Evolutionary conservation across 1,140 invertebrate genomes (phyloP), one percentile per base, ranked within the genome.

Genomic region (Drosophila athabasca): DNA sequence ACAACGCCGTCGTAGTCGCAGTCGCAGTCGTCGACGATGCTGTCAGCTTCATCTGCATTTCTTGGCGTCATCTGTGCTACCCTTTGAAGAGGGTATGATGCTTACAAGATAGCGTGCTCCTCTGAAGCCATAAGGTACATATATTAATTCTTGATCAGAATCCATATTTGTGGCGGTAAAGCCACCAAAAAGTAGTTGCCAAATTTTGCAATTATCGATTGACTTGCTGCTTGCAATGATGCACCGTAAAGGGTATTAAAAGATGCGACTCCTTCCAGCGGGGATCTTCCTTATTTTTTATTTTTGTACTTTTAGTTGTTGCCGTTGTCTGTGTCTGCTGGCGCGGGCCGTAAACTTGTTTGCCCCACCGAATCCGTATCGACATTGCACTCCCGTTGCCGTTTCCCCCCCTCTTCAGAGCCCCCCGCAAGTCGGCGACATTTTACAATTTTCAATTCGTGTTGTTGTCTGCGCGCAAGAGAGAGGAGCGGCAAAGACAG

Each of bases 11-110:
- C 39, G 39, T 22, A 3, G 45, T 29, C 29, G 24, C 2, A 29
- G 17, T 19, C 17, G 17, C 1, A 19, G 17, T 19, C 17, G 45
- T 72, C 66, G 60, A 50, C 67, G 67, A 50, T 73, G 79, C 80
- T 76, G 79, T 87, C 82, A 82, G 79, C 78, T 75, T 82, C 82
- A 88, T 88, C 82, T 87, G 83, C 78, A 87, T 87, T 87, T 87
- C 78, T 68, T 87, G 82, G 82, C 81, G 82, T 74, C 73, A 76
- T 76, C 52, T 68, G 57, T 46, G 57, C 70, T 39, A 39, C 35
- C 35, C 11, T 13, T 39, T 11, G 13, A 3, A 39, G 1, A 13
- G 35, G 35, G 35, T 39, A 13, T 39, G 35, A 13, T 19, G 17
- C 17, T 19, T 19, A 19, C 17, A 19, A 19, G 17, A 19, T 19